A percentile compares a stretch with the other conserved stretches of the same genome.
Evolutionary conservation across 1,140 invertebrate species (phyloP).

Genomic region (Polypedilum pembai): DNA sequence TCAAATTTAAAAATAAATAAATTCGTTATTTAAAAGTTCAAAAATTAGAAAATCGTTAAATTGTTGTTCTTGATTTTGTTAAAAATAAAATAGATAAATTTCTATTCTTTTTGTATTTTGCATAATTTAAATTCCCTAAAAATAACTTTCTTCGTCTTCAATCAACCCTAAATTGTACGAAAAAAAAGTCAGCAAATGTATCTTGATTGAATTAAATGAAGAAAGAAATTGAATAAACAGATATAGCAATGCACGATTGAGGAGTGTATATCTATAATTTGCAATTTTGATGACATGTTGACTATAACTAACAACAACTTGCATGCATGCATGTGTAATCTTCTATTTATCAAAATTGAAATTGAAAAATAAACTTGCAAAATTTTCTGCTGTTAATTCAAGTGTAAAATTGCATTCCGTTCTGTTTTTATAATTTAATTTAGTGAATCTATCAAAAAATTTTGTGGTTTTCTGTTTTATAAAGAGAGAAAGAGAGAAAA

Average conservation of each 20-base stretch:
- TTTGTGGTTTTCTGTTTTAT: neutral
- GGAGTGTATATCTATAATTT: neutral
- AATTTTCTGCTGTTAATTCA: constrained; percentile 1
- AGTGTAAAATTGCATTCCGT: constrained; percentile 21
- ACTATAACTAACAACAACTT: too few relatives aligned
- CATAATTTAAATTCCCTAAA: too few relatives aligned
- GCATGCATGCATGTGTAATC: too few relatives aligned
- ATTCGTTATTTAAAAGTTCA: too few relatives aligned
- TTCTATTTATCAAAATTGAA: too few relatives aligned
- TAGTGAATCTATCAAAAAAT: neutral
- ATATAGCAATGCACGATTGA: neutral
- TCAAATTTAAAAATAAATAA: too few relatives aligned
- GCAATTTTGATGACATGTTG: neutral
- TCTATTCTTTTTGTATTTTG: too few relatives aligned
- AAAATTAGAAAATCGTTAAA: too few relatives aligned
- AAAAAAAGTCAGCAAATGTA: neutral
- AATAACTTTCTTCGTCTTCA: too few relatives aligned
- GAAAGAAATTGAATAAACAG: constrained; percentile 2
- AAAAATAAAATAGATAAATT: too few relatives aligned
- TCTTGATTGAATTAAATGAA: constrained; percentile 10
- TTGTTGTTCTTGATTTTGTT: too few relatives aligned
- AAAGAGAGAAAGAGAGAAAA: neutral
- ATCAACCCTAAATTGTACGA: neutral
- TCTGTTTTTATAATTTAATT: constrained; percentile 14
- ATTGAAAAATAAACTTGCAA: neutral